Percentiles rank a stretch among this genome's conserved stretches.
These are phyloP conservation scores for Pipra filicauda DNA, from an alignment of 2,113 vertebrate genomes.

Conservation along the genomic window DNA sequence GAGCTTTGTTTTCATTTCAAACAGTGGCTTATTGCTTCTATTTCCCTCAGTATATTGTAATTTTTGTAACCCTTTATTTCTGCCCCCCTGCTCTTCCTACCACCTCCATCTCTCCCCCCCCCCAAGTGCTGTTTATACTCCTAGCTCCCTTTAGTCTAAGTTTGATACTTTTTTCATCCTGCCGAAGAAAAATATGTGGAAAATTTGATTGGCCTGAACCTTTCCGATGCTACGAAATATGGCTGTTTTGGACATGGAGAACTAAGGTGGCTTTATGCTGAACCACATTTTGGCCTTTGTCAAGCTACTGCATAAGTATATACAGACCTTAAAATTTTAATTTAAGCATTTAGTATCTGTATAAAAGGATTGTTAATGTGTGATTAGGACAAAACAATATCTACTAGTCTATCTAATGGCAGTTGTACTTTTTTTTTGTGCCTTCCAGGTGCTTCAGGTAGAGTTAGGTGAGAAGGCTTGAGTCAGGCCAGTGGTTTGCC, in stretches of 20 bases:
- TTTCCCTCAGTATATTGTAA: neutral
- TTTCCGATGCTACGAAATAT: neutral
- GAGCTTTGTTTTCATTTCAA: neutral
- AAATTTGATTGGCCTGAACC: neutral
- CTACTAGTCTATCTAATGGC: neutral
- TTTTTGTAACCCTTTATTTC: neutral
- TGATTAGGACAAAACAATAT: neutral
- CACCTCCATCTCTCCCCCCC: no score
- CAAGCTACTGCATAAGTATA: neutral
- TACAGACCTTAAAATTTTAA: neutral
- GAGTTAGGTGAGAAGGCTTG: neutral
- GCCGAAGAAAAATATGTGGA: neutral
- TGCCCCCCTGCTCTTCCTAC: neutral
- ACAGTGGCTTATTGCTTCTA: neutral
- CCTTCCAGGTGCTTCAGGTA: neutral
- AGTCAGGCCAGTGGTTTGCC: neutral
- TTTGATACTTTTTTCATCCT: neutral
- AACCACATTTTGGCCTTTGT: neutral
- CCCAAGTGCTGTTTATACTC: neutral
- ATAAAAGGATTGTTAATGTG: neutral
- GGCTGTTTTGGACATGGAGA: neutral
- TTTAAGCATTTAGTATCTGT: neutral
- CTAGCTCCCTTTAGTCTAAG: neutral
- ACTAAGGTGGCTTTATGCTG: neutral
- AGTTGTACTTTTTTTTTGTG: neutral